Percentiles rank a stretch among this genome's conserved stretches.
phyloP scores from a whole-genome alignment of 2,113 vertebrate species.

The Excalfactoria chinensis region DNA sequence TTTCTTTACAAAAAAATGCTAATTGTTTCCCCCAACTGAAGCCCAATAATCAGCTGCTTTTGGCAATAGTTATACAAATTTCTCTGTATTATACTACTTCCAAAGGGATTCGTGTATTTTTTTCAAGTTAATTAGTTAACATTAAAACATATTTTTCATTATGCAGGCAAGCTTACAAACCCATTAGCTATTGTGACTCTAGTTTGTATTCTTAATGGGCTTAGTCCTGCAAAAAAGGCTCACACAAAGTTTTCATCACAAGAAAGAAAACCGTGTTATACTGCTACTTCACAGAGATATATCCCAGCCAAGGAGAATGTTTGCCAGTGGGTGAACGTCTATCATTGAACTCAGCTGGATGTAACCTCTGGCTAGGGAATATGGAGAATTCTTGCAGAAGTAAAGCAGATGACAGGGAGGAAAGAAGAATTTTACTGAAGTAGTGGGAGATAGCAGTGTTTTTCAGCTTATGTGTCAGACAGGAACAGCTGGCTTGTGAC shows the following conservation, averaged over 20 bases:
- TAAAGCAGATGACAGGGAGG: neutral
- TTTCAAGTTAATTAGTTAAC: neutral
- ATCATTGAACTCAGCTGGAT: neutral
- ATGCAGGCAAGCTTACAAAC: neutral
- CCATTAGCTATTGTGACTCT: neutral
- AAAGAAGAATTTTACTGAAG: neutral
- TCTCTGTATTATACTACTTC: neutral
- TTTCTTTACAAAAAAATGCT: neutral
- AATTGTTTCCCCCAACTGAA: rapidly evolving
- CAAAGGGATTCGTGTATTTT: neutral
- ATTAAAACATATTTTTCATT: conserved; percentile 1
- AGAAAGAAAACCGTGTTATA: neutral
- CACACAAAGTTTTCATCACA: neutral
- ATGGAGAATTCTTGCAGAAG: neutral
- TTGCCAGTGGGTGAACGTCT: neutral
- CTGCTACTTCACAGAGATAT: neutral
- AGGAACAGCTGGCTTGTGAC: conserved; percentile 13
- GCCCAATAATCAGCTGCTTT: neutral
- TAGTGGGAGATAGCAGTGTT: neutral
- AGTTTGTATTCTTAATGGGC: neutral
- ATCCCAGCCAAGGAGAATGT: neutral
- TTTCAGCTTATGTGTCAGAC: neutral
- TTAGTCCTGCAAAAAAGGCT: neutral
- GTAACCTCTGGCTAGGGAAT: neutral
- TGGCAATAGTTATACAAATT: neutral